phyloP scores from a whole-genome alignment of 2,797 vertebrate genomes.

The Oreochromis mossambicus region DNA sequence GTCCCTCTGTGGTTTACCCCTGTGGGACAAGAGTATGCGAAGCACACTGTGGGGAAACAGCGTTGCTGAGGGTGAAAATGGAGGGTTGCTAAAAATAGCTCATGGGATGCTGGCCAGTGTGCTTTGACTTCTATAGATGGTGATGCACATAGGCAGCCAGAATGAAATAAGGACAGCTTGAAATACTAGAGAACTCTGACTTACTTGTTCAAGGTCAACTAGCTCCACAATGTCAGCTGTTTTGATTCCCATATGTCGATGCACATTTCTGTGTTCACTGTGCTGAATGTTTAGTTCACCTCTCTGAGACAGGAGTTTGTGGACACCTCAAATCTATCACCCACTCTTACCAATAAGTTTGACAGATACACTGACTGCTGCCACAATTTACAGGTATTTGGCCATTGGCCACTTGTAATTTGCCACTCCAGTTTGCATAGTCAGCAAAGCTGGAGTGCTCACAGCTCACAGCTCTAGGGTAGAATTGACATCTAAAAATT shows the following conservation, averaged over 20 bases:
- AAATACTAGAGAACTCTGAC: slow-evolving; percentile 82
- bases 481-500: not conserved
- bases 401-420: not conserved
- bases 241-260: slow-evolving; percentile 54
- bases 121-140: slow-evolving; percentile 98
- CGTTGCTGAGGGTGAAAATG: slow-evolving; percentile 51
- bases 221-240: slow-evolving; percentile 83
- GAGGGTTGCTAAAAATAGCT: slow-evolving; percentile 90
- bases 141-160: slow-evolving; percentile 84
- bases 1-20: slow-evolving; percentile 35
- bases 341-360: slow-evolving; percentile 8
- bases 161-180: slow-evolving; percentile 88
- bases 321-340: not conserved
- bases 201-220: slow-evolving; percentile 88
- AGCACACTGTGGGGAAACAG: slow-evolving; percentile 71
- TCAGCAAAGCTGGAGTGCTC: not conserved
- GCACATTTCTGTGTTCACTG: slow-evolving; percentile 7
- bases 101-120: slow-evolving; percentile 78
- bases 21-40: slow-evolving; percentile 70
- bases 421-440: not conserved
- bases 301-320: not conserved
- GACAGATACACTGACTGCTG: not conserved
- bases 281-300: not conserved
- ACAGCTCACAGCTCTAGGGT: not conserved
- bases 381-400: slow-evolving; percentile 13